Evolutionary conservation across 2,888 invertebrate genomes (phyloP).

Genomic region (Drosophila pseudotakahashii): DNA sequence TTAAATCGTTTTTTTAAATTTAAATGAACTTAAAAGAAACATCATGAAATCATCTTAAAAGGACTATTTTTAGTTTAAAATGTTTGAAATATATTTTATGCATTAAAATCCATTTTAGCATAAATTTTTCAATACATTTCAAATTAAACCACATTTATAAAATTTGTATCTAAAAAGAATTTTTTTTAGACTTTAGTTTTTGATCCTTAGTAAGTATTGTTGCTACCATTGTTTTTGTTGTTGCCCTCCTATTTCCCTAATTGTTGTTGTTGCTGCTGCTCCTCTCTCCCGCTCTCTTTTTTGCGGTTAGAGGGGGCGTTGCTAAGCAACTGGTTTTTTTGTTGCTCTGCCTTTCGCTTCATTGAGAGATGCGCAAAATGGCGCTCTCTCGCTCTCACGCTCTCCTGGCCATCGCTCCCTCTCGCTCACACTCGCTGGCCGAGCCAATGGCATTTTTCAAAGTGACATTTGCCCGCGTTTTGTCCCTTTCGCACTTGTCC

Average conservation of each 20-base stretch:
- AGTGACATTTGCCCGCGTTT: constrained; percentile 82
- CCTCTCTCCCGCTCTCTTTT: constrained; percentile 30
- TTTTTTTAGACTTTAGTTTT: background rate
- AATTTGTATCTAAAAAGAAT: no score
- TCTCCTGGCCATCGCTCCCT: constrained; percentile 33
- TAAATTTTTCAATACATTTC: no score
- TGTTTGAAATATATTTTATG: no score
- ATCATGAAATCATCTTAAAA: no score
- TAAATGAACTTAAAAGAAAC: no score
- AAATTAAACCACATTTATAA: background rate
- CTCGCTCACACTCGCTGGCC: constrained; percentile 29
- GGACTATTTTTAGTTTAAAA: no score
- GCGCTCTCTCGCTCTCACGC: constrained; percentile 31
- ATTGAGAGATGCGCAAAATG: constrained; percentile 46
- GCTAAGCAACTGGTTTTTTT: constrained; percentile 83
- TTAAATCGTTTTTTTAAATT: no score
- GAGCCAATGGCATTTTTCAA: constrained; percentile 84
- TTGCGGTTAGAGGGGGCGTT: constrained; percentile 84
- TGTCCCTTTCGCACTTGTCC: constrained; percentile 60
- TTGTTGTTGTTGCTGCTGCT: constrained; percentile 12
- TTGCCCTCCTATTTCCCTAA: constrained; percentile 4
- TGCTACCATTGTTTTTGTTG: background rate
- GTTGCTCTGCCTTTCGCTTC: constrained; percentile 48
- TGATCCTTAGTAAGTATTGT: background rate
- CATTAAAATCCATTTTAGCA: no score